Evolutionary conservation across 2,113 vertebrate genomes (phyloP), one percentile per base, ranked within the genome.

Genomic region (Hyperoodon ampullatus): DNA sequence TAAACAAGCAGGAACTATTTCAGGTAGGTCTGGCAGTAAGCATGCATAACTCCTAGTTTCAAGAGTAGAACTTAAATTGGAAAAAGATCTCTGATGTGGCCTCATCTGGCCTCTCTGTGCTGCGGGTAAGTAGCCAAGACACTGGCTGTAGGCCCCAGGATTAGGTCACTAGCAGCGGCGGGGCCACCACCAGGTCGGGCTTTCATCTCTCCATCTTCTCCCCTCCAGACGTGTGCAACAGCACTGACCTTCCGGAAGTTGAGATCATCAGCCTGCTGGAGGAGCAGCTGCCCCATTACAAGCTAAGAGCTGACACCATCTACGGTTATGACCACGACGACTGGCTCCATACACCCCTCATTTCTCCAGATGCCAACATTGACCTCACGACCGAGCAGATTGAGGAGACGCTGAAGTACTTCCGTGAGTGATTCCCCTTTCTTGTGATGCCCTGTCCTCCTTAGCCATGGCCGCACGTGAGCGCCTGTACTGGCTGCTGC

Each of bases 251-350:
- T 98, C 99, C 99, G 44, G 99, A 99, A 99, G 99, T 99, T 53
- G 99, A 99, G 99, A 99, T 99, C 98, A 99, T 99, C 98, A 99
- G 99, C 97, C 98, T 99, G 44, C 98, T 99, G 99, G 99, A 99
- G 98, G 99, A 99, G 97, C 99, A 99, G 98, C 98, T 99, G 97
- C 99, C 99, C 74, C 99, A 99, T 97, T 99, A 99, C 97, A 99
- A 99, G 99, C 98, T 99, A 98, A 99, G 99, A 99, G 99, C 99
- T 0, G 99, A 99, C 94, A 99, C 99, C 92, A 99, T 99, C 98
- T 99, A 99, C 10, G 99, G 99, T 95, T 99, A 99, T 98, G 99
- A 99, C 92, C 99, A 99, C 98, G 99, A 99, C 98, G 99, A 99
- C 98, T 99, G 99, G 99, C 99, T 99, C 68, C 99, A 99, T 94